A percentile compares a stretch with the other conserved stretches of the same genome.
These are phyloP conservation scores for Aphelenchoides avenae DNA, from an alignment of 1,140 invertebrate genomes.

Conservation along the genomic window DNA sequence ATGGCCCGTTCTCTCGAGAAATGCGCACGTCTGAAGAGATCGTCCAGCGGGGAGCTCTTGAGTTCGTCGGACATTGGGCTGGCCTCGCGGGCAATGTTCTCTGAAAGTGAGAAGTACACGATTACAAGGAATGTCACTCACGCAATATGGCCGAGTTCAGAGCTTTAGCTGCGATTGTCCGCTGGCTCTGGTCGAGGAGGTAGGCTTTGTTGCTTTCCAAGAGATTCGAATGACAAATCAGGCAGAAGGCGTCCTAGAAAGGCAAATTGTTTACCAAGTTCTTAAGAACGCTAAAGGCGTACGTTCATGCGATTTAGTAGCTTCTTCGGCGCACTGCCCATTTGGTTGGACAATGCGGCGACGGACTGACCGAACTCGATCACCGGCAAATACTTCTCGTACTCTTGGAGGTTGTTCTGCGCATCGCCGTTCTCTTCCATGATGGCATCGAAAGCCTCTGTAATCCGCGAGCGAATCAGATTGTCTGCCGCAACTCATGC, in stretches of 20 bases:
- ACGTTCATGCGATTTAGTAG: slow-evolving; percentile 32
- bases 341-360: slow-evolving; percentile 19
- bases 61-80: not conserved
- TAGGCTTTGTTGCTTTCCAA: slow-evolving; percentile 21
- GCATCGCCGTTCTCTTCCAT: not conserved
- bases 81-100: not conserved
- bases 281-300: slow-evolving; percentile 2
- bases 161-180: slow-evolving; percentile 27
- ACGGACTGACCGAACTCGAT: slow-evolving; percentile 26
- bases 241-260: slow-evolving; percentile 31
- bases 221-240: slow-evolving; percentile 19
- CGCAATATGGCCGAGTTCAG: slow-evolving; percentile 29
- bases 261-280: slow-evolving; percentile 13
- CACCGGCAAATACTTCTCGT: slow-evolving; percentile 15
- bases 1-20: no score
- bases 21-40: no score
- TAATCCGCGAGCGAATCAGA: not conserved
- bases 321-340: slow-evolving; percentile 4
- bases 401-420: slow-evolving; percentile 7
- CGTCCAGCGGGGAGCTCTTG: no score
- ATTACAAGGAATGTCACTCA: not conserved
- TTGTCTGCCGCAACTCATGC: not conserved
- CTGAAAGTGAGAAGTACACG: not conserved
- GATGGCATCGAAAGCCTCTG: not conserved
- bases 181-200: slow-evolving; percentile 22